Evolutionary conservation across 2,888 invertebrate species (phyloP), one percentile per base, ranked within the genome.

Genomic region (Drosophila bunnanda): DNA sequence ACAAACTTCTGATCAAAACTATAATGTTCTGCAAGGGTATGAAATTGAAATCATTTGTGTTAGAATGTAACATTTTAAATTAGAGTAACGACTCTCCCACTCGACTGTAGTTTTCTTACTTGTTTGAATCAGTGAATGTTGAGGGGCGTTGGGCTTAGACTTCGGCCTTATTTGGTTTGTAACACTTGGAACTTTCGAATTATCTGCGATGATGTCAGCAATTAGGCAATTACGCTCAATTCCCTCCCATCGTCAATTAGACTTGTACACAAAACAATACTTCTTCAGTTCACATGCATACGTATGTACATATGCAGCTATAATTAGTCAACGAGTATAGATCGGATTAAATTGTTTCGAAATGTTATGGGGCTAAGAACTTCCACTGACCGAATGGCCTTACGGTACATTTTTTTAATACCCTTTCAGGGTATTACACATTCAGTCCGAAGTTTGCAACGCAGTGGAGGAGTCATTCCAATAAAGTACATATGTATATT

Each of bases 341-440:
- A 22, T 53, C n/a, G 20, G 4, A 17, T 17, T 30, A 30, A 20
- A 28, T 8, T 30, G 20, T 55, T 7, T 2, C 20, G 43, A 82
- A 80, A 82, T 82, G 83, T 67, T 75, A 82, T 75, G 83, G 78
- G 77, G 79, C 80, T 82, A 78, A 60, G 83, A 82, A 82, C 83
- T 82, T 79, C 65, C 74, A 70, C 70, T 78, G 78, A 80, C 80
- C 78, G 81, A 80, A 72, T 81, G 70, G 50, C 68, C 52, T 41
- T 53, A 64, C 43, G 53, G 55, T 20, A 32, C 15, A 41, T 13
- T 44, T 43, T 52, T 36, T 41, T 9, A 7, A 39, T 17, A 39
- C 7, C 13, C 20, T 13, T 43, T 6, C 13, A 13, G 22, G 13
- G 22, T 43, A 43, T 13, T 43, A 20, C 13, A 41, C 6, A 20